Evolutionary conservation across 2,797 vertebrate genomes (phyloP), one percentile per base, ranked within the genome.

Genomic region (Pempheris klunzingeri): DNA sequence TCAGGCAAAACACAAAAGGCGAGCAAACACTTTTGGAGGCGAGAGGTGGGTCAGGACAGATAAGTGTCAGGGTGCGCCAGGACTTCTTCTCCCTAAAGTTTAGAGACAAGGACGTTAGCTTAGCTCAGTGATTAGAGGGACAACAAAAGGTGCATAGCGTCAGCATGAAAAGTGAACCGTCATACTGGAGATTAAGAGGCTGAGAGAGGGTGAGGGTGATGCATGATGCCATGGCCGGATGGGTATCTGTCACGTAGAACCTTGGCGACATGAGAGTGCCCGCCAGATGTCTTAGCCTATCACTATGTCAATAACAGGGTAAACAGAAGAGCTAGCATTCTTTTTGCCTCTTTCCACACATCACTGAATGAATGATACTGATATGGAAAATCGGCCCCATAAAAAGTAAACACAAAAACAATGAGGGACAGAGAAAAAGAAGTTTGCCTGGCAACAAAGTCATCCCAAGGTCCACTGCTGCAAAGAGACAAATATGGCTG

Each of bases 281-380:
- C 84, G 86, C 93, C 90, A 90, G 81, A 93, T 86, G 74, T 92
- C 91, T 91, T 87, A 77, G 81, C 85, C 88, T 92, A 93, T 95
- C 92, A 10, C 94, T 95, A 94, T 96, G 96, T 96, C 96, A 97
- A 96, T 78, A 93, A 52, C 54, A 36, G 72, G 68, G 88, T 83
- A 92, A 95, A 91, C 86, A 95, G 92, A 78, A 88, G 93, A 92
- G 84, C 82, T 82, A 24, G 61, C 93, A 93, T 93, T 89, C 85
- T 93, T 93, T 89, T 90, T 60, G 10, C 75, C 87, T 93, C 78
- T 92, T 93, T 87, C 81, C 87, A 87, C 87, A 92, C 91, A 86
- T 90, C 83, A 75, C 82, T 71, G 79, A 15, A 89, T 81, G 93
- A 95, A 92, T 92, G 85, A 92, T 82, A 78, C 86, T 87, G 94